A percentile compares a stretch with the other conserved stretches of the same genome.
phyloP scores from a whole-genome alignment of 1,140 invertebrate genomes.

The Brachystomella parvula region DNA sequence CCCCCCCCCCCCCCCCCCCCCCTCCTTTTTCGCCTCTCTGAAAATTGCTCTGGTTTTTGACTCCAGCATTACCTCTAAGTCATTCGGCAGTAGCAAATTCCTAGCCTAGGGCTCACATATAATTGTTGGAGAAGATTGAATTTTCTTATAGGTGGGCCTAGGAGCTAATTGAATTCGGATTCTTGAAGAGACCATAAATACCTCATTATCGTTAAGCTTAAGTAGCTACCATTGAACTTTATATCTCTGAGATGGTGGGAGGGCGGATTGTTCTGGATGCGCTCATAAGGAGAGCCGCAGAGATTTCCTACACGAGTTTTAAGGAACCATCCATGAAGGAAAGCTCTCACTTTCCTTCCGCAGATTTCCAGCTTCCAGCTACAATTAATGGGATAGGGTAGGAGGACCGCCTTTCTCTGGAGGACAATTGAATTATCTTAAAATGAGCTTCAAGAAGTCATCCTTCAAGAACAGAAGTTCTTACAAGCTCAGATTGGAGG shows the following conservation, averaged over 20 bases:
- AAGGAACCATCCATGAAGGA: not conserved
- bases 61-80: too few relatives aligned
- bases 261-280: not conserved
- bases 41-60: too few relatives aligned
- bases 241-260: not conserved
- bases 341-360: not conserved
- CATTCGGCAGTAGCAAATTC: too few relatives aligned
- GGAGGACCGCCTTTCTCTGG: not conserved
- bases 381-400: conserved; percentile 5
- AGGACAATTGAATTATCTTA: not conserved
- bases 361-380: not conserved
- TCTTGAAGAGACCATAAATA: not conserved
- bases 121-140: too few relatives aligned
- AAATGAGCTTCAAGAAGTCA: not conserved
- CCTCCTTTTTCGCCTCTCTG: too few relatives aligned
- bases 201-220: conserved; percentile 8
- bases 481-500: not conserved
- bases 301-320: not conserved
- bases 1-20: too few relatives aligned
- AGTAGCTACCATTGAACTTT: not conserved
- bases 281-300: too few relatives aligned
- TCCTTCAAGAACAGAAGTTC: not conserved
- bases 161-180: not conserved
- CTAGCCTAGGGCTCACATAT: too few relatives aligned
- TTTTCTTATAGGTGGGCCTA: not conserved